Percentiles rank a stretch among this genome's conserved stretches.
Evolutionary conservation across 2,888 invertebrate genomes (phyloP).

Genomic region (Ctenicera cuprea): DNA sequence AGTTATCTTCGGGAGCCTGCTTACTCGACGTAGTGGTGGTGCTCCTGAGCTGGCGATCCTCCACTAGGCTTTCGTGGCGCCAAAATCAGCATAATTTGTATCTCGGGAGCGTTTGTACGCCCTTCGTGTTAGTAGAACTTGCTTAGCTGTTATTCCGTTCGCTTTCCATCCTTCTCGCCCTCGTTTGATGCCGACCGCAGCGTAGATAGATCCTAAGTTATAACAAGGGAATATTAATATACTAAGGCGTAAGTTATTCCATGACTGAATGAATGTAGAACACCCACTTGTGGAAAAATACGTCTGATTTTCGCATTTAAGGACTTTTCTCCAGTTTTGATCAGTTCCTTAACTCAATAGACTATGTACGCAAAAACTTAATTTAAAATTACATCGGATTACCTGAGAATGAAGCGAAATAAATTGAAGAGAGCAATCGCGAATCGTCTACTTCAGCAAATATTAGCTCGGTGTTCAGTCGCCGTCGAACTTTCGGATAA

Average conservation of each 20-base stretch:
- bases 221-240: conserved; percentile 15
- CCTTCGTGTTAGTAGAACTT: conserved; percentile 37
- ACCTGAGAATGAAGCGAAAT: conserved; percentile 32
- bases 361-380: conserved; percentile 21
- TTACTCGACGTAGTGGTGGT: no score
- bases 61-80: conserved; percentile 44
- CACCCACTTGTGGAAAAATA: neutral
- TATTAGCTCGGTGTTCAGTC: conserved; percentile 35
- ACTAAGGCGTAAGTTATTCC: neutral
- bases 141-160: conserved; percentile 41
- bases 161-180: conserved; percentile 17
- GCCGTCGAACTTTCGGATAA: conserved; percentile 16
- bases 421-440: conserved; percentile 33
- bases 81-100: conserved; percentile 58
- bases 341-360: conserved; percentile 9
- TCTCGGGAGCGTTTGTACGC: conserved; percentile 52
- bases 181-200: conserved; percentile 12
- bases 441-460: conserved; percentile 25
- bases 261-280: neutral
- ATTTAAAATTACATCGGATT: conserved; percentile 26
- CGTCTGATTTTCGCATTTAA: neutral
- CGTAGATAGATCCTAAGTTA: conserved; percentile 1
- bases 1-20: conserved; percentile 31
- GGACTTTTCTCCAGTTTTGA: neutral
- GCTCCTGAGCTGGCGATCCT: conserved; percentile 29